phyloP scores from a whole-genome alignment of 2,113 vertebrate species.

The Bombycilla garrulus region DNA sequence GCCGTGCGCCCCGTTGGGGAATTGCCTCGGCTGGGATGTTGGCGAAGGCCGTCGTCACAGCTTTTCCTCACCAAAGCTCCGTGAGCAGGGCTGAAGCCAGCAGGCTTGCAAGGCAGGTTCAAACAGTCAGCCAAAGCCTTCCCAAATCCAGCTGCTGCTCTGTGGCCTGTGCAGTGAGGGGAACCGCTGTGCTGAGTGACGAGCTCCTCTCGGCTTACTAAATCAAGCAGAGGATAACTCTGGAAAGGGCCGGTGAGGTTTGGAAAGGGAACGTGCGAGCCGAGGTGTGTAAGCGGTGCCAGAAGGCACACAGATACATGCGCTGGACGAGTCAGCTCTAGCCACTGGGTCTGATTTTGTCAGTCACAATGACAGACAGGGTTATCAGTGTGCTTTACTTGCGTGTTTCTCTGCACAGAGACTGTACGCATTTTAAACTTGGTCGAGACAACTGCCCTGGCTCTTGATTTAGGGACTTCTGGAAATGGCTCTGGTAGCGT shows the following conservation, averaged over 20 bases:
- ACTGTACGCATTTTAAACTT: neutral
- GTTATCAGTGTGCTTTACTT: neutral
- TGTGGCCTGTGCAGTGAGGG: neutral
- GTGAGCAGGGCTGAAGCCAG: neutral
- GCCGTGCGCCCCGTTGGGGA: neutral
- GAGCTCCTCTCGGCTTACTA: neutral
- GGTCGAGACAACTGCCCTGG: neutral
- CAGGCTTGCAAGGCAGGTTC: neutral
- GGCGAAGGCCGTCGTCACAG: accelerated
- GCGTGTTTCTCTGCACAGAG: neutral
- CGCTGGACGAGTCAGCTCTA: accelerated
- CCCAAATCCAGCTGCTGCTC: neutral
- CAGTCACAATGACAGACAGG: neutral
- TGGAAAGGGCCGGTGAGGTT: neutral
- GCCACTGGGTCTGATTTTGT: neutral
- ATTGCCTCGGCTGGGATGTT: neutral
- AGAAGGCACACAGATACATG: neutral
- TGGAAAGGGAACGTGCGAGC: neutral
- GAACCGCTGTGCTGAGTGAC: neutral
- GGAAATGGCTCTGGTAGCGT: neutral
- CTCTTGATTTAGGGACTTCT: neutral
- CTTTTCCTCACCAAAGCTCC: neutral
- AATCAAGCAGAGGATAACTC: neutral
- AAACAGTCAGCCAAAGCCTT: neutral
- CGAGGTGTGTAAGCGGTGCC: neutral